Conservation (phyloP, 2,113 vertebrate genomes). For the Casuarius casuarius region DNA sequence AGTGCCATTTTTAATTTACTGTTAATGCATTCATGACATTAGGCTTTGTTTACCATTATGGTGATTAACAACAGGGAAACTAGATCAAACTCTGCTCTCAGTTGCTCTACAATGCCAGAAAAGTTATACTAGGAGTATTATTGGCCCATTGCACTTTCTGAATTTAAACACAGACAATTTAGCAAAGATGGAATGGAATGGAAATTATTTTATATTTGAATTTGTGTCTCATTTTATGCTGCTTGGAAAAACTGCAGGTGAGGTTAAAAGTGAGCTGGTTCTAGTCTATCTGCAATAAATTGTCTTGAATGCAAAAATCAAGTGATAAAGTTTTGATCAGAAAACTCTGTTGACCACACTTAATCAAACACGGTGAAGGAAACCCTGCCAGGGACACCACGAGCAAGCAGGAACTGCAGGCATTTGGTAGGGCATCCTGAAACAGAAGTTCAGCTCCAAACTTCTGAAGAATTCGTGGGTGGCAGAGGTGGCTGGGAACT, state of each 20-base stretch:
- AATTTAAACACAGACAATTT: not conserved
- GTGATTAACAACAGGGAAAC: constrained; percentile 49
- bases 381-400: not conserved
- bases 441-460: not conserved
- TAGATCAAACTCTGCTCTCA: not conserved
- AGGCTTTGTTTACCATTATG: constrained; percentile 49
- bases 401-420: not conserved
- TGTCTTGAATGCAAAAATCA: not conserved
- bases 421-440: not conserved
- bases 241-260: not conserved
- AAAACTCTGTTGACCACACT: not conserved
- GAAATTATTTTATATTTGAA: not conserved
- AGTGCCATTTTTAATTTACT: constrained; percentile 42
- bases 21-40: constrained; percentile 30
- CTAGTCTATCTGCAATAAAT: not conserved
- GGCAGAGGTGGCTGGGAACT: not conserved
- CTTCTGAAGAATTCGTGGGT: not conserved
- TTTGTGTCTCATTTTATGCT: not conserved
- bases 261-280: not conserved
- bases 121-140: not conserved
- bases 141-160: not conserved
- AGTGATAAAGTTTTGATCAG: not conserved
- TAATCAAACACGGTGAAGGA: not conserved
- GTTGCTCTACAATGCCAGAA: not conserved
- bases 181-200: not conserved